Conservation (phyloP, 2,888 invertebrate genomes). For the Lissonota sp. region DNA sequence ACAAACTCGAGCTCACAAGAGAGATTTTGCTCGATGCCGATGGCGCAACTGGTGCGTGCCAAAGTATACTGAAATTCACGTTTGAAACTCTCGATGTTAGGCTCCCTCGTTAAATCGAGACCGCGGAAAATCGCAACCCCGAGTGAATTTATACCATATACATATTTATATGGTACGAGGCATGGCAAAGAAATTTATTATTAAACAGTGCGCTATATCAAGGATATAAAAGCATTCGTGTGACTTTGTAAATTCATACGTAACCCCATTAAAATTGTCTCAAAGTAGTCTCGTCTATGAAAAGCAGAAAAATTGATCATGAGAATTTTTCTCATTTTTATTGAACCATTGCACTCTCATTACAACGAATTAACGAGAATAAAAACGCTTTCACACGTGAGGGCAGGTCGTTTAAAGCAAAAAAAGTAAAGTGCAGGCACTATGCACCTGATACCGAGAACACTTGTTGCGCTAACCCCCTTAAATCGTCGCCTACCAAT, state of each 20-base stretch:
- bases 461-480: slow-evolving; percentile 74
- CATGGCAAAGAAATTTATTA: slow-evolving; percentile 19
- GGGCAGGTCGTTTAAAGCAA: slow-evolving; percentile 3
- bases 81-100: slow-evolving; percentile 43
- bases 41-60: slow-evolving; percentile 73
- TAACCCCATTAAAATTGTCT: neutral
- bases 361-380: neutral
- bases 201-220: slow-evolving; percentile 18
- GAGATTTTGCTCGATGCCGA: slow-evolving; percentile 60
- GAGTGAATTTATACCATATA: neutral
- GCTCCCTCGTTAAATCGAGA: slow-evolving; percentile 77
- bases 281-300: neutral
- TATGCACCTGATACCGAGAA: slow-evolving; percentile 75
- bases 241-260: slow-evolving; percentile 11
- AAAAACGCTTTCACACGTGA: slow-evolving; percentile 45
- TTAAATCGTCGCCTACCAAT: slow-evolving; percentile 15
- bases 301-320: neutral
- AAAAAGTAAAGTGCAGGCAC: neutral
- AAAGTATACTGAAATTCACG: slow-evolving; percentile 70
- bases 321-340: too few species aligned
- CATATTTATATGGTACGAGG: too few species aligned
- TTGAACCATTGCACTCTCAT: neutral
- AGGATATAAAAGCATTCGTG: neutral
- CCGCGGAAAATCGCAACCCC: slow-evolving; percentile 65
- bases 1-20: slow-evolving; percentile 21